Evolutionary conservation across 2,888 invertebrate species (phyloP), one percentile per base, ranked within the genome.

Genomic region (Holacanthella duospinosa): DNA sequence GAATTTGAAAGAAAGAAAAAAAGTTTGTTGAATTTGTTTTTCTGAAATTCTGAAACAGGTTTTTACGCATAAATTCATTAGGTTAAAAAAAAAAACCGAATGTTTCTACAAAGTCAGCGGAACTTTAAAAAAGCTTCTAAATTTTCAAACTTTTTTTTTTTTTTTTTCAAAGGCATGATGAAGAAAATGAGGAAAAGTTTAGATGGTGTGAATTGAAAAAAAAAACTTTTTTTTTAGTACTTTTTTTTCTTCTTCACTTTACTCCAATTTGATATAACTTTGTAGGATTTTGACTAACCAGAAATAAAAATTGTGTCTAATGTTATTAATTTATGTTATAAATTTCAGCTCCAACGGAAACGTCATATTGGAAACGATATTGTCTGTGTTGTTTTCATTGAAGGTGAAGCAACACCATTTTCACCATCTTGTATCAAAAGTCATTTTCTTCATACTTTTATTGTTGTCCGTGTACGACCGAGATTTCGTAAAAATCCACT

Each of bases 311-410:
- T 53, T 53, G 54, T 21, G 9, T 6, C 21, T 53, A 25, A 53
- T 53, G n/a, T 43, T 53, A n/a, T 21, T 53, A 6, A 21, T 53
- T 53, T 53, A 21, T n/a, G n/a, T 6, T 6, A 53, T n/a, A 53
- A 6, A 16, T 48, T 60, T 43, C 29, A 82, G 82, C 80, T 93
- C 63, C 93, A 93, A 79, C 83, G 93, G 75, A 93, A 93, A 77
- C 82, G 93, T 19, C 93, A 93, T 77, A 93, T 93, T 69, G 93
- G 93, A 68, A 93, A 93, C 78, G 93, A 93, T 77, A 93, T 93
- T 68, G 93, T 93, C 9, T 93, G 93, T 76, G 93, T 93, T 54
- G 93, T 93, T 29, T 93, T 93, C 76, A 81, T 93, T 62, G 93
- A 93, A 79, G 92, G 92, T 25, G 92, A 93, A 77, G 90, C 92